phyloP scores from a whole-genome alignment of 2,113 vertebrate genomes.

The Nipponia nippon region DNA sequence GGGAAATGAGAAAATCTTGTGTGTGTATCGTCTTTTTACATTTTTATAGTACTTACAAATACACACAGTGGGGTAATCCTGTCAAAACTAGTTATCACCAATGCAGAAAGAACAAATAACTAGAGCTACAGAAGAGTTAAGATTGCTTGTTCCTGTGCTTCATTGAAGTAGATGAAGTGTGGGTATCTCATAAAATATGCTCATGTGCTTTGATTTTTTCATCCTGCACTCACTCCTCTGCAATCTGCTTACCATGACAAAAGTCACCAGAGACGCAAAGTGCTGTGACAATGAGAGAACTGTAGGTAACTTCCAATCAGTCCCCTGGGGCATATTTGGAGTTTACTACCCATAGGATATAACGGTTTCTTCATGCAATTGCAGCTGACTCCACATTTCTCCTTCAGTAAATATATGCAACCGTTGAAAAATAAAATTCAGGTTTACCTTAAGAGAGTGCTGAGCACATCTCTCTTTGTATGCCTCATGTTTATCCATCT shows the following conservation, averaged over 20 bases:
- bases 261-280: slow-evolving; percentile 18
- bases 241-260: slow-evolving; percentile 50
- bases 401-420: slow-evolving; percentile 32
- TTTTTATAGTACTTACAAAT: not conserved
- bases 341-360: slow-evolving; percentile 46
- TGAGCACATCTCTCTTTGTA: not conserved
- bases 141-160: not conserved
- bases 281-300: slow-evolving; percentile 51
- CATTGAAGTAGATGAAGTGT: not conserved
- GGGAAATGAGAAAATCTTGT: not conserved
- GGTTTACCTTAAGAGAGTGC: slow-evolving; percentile 20
- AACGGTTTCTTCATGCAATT: slow-evolving; percentile 6
- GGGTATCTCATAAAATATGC: not conserved
- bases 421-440: slow-evolving; percentile 26
- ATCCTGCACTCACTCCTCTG: not conserved
- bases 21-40: not conserved
- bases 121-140: not conserved
- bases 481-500: not conserved
- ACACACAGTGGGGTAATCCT: not conserved
- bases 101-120: not conserved
- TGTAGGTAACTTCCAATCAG: slow-evolving; percentile 27
- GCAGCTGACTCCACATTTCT: slow-evolving; percentile 22
- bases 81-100: not conserved
- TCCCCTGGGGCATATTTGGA: slow-evolving; percentile 33
- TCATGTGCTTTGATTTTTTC: not conserved